Base-by-base conservation (phyloP, 2,797 vertebrate species). In the Sebastolobus altivelis region DNA sequence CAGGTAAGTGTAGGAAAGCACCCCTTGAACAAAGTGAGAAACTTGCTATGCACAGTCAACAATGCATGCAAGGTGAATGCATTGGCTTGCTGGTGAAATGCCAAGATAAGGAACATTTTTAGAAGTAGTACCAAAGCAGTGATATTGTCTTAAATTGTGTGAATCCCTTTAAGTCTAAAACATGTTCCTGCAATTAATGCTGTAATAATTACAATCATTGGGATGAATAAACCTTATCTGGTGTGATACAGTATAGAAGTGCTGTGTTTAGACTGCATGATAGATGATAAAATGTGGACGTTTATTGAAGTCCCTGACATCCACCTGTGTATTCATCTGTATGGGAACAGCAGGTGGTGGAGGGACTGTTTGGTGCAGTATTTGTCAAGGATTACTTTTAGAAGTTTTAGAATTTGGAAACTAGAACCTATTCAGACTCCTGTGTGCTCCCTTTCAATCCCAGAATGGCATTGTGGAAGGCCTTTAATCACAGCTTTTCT, bases 401-500 rank as follows among this genome's bases (percentile, higher is more conserved):
- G 46, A 76, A 40, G 38, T 65, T 78, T 62, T 12, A 2, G 13
- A 58, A 6, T 52, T 72, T 37, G 46, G 37, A 65, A 72, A 55
- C 0, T 16, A 20, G n/a, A 31, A 52, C 13, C 46, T 25, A 52
- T 46, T 25, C 29, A 75, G 22, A 71, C 33, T 72, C 8, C 10
- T 12, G 3, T 62, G 22, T 14, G 13, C 55, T 40, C 49, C 61
- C 3, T 56, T 67, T 75, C 75, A 59, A 20, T 75, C 63, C 54
- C 14, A 29, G 3, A 62, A n/a, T 18, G 25, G 20, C n/a, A 40
- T 40, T 18, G 60, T 65, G 46, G 69, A 77, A 61, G 29, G 18
- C 67, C 61, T 81, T 86, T 82, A 80, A 87, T 88, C 74, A 71
- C 61, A 65, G 38, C 35, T 72, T 81, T 83, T 38, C 60, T 72